Base-by-base conservation (phyloP, 2,888 invertebrate species). In the Caenorhabditis wallacei region DNA sequence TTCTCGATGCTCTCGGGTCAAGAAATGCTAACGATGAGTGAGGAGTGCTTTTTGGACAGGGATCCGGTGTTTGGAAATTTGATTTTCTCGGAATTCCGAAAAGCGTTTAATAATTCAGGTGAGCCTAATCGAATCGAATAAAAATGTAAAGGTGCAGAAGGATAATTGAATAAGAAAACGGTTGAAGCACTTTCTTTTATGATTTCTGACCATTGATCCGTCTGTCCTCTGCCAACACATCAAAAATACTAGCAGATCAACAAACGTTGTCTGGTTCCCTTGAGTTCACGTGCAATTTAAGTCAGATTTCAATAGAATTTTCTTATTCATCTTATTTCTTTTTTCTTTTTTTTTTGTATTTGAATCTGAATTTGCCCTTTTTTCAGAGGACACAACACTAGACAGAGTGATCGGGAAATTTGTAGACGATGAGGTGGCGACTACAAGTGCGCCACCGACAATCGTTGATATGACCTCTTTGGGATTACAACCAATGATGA, bases 11-110 rank as follows among this genome's bases (percentile, higher is more conserved):
- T 89, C 56, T 87, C 86, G 8, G 92, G 92, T 22, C 82, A 85
- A 35, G 82, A 85, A 20, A 81, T 92, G 71, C 71, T 89, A 53
- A 81, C 80, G 24, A 90, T 92, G 90, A 88, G 68, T 26, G 91
- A 91, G 72, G 78, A 88, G 35, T 64, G 87, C 59, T 92, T 92
- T 72, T 63, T 89, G 11, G 90, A 90, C 13, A 64, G 86, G 35
- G 92, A 92, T 82, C 85, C 88, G 7, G 64, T 63, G 53, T 91
- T 85, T 79, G 92, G 92, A 20, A 69, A 82, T 43, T 78, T 92
- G 54, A 85, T 92, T 22, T 92, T 85, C 84, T 59, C 59, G 1
- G 92, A 92, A 59, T 90, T 92, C 57, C 66, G 84, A 46, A 87
- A 87, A 37, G 63, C 80, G 0, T 26, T 78, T n/a, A 57, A 61